These are phyloP conservation scores for Otolemur crassicaudatus DNA, from an alignment of 2,797 vertebrate species.

Conservation along the genomic window DNA sequence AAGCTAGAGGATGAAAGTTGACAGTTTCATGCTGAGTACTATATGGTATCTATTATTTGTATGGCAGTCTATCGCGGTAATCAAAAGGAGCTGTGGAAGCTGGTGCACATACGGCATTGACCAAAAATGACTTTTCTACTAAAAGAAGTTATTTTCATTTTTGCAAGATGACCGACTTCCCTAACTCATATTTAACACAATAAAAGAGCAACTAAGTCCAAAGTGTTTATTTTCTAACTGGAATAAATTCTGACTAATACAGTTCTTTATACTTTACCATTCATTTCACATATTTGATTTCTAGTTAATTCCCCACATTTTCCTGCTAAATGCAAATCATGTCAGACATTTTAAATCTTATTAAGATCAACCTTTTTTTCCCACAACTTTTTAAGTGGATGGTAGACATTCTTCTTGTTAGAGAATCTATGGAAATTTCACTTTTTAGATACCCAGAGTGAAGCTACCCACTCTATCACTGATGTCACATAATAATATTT, in stretches of 20 bases:
- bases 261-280: constrained; percentile 51
- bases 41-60: constrained; percentile 82
- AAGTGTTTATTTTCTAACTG: constrained; percentile 62
- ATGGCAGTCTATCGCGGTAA: constrained; percentile 72
- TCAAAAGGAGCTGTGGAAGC: constrained; percentile 81
- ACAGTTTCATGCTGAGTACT: constrained; percentile 73
- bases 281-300: constrained; percentile 47
- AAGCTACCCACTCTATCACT: neutral
- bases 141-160: constrained; percentile 80
- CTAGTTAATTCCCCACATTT: constrained; percentile 27
- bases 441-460: neutral
- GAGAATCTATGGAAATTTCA: neutral
- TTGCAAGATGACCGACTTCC: constrained; percentile 69
- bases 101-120: constrained; percentile 72
- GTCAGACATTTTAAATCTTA: constrained; percentile 8
- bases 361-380: neutral
- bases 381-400: neutral
- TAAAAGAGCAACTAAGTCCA: constrained; percentile 39
- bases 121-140: constrained; percentile 77
- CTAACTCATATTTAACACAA: constrained; percentile 75
- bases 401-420: neutral
- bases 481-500: neutral
- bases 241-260: constrained; percentile 40
- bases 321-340: neutral
- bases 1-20: constrained; percentile 75